A percentile compares a stretch with the other conserved stretches of the same genome.
phyloP scores from a whole-genome alignment of 2,888 invertebrate species.

The Drosophila maculinotata region DNA sequence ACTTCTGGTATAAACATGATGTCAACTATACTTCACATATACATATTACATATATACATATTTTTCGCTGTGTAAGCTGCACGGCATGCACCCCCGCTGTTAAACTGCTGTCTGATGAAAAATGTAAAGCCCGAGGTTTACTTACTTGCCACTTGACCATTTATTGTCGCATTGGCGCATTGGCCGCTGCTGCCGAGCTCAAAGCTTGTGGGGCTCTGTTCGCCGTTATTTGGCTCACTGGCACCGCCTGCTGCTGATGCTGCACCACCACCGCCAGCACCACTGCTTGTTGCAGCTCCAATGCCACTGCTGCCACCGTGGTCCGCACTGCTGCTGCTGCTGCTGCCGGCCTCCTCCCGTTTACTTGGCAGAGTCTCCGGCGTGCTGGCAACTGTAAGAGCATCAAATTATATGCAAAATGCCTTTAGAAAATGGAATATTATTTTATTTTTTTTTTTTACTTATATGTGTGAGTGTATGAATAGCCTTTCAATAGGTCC shows the following conservation, averaged over 20 bases:
- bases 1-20: no score
- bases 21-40: no score
- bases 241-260: slow-evolving; percentile 24
- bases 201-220: slow-evolving; percentile 59
- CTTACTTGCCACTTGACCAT: slow-evolving; percentile 86
- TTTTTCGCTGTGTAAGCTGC: no score
- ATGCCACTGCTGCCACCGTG: slow-evolving; percentile 28
- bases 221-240: slow-evolving; percentile 52
- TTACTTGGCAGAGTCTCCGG: slow-evolving; percentile 88
- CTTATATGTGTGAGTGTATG: slow-evolving; percentile 2
- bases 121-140: slow-evolving; percentile 44
- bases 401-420: slow-evolving; percentile 62
- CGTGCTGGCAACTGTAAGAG: slow-evolving; percentile 93
- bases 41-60: no score
- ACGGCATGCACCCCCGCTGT: no score
- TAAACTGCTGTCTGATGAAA: neutral
- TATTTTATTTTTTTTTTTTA: neutral
- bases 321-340: slow-evolving; percentile 37
- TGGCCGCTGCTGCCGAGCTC: slow-evolving; percentile 53
- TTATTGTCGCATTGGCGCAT: slow-evolving; percentile 78
- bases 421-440: slow-evolving; percentile 33
- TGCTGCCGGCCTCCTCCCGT: slow-evolving; percentile 86
- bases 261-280: slow-evolving; percentile 27
- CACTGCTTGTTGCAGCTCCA: slow-evolving; percentile 31
- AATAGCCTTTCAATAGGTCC: slow-evolving; percentile 40